Base-by-base conservation (phyloP, 2,113 vertebrate genomes). In the Oophaga pumilio region DNA sequence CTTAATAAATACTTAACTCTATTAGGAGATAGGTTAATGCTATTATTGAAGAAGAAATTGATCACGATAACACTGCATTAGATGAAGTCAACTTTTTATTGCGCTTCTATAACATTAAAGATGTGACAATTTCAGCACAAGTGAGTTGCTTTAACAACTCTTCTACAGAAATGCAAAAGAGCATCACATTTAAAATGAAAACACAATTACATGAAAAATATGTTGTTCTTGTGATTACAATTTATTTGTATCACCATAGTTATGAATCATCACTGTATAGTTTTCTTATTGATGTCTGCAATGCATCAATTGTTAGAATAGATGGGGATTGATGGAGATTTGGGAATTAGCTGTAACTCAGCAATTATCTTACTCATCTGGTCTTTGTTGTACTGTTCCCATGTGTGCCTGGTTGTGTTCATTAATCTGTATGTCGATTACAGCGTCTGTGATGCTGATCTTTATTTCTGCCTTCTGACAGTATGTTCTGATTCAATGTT, bases 381-480 rank as follows among this genome's bases (percentile, higher is more conserved):
- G 90, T 92, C 93, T 95, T 95, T 94, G 90, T 94, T 93, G 92
- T 89, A 88, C 84, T 88, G 88, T 92, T 95, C 94, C 92, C 92
- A 1, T 7, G 90, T 92, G 93, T 89, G 89, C 89, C 85, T 60
- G 86, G 89, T 89, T 90, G 89, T 93, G 90, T 92, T 94, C 93
- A 93, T 94, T 95, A 95, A 95, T 95, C 93, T 95, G 87, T 91
- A 93, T 92, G 94, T 93, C 95, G 94, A 95, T 95, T 94, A 93
- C 85, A 92, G 87, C 85, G 84, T 76, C 87, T 90, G 89, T 90
- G 91, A 90, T 92, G 95, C 95, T 76, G 93, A 95, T 95, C 93
- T 89, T 77, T 86, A 64, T 90, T 94, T 92, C 91, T 85, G 84
- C 56, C 84, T 83, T 92, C 81, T 90, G 88, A 91, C 74, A 92